Percentiles rank a stretch among this genome's conserved stretches.
phyloP scores from a whole-genome alignment of 2,113 vertebrate genomes.

The Blennius ocellaris region DNA sequence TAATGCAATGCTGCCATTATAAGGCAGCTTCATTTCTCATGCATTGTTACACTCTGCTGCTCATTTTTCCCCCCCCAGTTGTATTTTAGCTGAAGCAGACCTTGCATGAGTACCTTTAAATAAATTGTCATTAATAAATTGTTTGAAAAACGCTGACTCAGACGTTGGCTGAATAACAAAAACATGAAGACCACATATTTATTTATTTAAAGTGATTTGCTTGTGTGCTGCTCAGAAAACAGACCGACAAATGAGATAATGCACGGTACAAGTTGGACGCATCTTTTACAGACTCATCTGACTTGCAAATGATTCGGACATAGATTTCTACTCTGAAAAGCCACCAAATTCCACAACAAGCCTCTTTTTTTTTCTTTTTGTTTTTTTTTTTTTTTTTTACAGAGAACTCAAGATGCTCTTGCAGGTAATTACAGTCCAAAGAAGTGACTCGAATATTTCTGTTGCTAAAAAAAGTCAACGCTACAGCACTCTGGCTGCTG shows the following conservation, averaged over 20 bases:
- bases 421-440: not conserved
- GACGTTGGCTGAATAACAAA: no score
- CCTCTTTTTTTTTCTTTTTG: not conserved
- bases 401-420: constrained; percentile 19
- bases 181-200: no score
- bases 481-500: not conserved
- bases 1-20: no score
- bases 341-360: constrained; percentile 10
- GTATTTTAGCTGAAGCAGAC: no score
- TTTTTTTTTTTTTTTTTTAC: not conserved
- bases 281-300: constrained; percentile 22
- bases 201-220: not conserved
- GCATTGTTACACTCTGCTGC: no score
- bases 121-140: no score
- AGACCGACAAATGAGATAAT: constrained; percentile 3
- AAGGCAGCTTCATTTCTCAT: no score
- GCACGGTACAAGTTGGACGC: not conserved
- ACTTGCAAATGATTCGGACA: constrained; percentile 33
- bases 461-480: not conserved
- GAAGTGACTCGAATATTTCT: not conserved
- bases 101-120: no score
- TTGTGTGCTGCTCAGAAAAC: not conserved
- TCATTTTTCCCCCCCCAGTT: no score
- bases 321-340: constrained; percentile 24
- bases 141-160: no score